Evolutionary conservation across 53 echinoderm and acorn worm genomes (phyloP).

Genomic region (Apostichopus leukothele): DNA sequence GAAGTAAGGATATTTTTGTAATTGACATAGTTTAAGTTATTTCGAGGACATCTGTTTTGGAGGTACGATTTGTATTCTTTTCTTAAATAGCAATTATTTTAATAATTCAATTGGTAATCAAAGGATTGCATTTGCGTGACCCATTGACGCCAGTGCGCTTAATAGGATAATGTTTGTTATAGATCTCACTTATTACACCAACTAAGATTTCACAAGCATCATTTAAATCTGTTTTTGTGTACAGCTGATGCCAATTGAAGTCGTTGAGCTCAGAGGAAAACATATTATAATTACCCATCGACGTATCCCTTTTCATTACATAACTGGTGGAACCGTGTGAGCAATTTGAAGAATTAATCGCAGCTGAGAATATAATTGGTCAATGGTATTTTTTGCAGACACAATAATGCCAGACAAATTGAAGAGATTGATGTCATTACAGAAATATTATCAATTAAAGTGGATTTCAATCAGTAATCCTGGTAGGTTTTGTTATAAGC

Average conservation of each 20-base stretch:
- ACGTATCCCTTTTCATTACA: neutral
- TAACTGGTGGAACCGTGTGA: neutral
- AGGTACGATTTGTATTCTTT: neutral
- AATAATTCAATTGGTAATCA: neutral
- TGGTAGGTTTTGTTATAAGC: neutral
- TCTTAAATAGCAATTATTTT: neutral
- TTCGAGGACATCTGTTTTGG: neutral
- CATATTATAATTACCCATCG: neutral
- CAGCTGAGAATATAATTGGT: too few relatives aligned
- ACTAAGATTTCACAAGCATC: neutral
- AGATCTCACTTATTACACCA: too few relatives aligned
- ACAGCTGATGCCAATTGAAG: too few relatives aligned
- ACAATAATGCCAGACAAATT: neutral
- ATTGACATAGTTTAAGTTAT: neutral
- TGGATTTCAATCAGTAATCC: neutral
- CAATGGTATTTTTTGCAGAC: too few relatives aligned
- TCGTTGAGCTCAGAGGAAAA: neutral
- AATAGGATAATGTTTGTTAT: neutral
- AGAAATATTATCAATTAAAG: neutral
- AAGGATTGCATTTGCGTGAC: neutral
- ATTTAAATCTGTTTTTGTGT: neutral
- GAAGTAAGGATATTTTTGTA: neutral
- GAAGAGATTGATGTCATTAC: neutral
- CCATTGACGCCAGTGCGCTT: neutral
- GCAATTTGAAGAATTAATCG: too few relatives aligned